Conservation (phyloP, 2,113 vertebrate genomes). For the Melanerpes formicivorus region DNA sequence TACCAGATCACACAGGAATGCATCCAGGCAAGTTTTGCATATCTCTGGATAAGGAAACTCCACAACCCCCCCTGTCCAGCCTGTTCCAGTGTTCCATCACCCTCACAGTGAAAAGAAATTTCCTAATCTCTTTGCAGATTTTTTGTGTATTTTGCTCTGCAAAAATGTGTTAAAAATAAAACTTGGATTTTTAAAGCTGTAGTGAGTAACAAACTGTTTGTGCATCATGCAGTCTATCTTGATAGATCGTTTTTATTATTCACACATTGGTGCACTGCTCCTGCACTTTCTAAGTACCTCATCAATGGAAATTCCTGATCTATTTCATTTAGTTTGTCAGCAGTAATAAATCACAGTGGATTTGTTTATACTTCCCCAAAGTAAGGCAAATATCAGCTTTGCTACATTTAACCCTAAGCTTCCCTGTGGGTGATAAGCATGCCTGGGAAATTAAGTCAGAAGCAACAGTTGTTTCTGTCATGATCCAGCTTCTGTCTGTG, state of each 20-base stretch:
- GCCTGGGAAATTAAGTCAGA: conserved; percentile 37
- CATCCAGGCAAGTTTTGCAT: too few species aligned
- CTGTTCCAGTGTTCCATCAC: too few species aligned
- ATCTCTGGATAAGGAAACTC: too few species aligned
- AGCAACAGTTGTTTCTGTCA: neutral
- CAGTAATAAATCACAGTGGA: conserved; percentile 43
- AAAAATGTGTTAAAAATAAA: neutral
- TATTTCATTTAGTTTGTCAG: conserved; percentile 54
- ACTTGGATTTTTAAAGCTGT: neutral
- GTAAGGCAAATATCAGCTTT: conserved; percentile 46
- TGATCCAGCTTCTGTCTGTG: neutral
- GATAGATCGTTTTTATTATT: conserved; percentile 30
- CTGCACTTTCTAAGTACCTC: neutral
- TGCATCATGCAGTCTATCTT: neutral
- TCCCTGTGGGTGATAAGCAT: neutral
- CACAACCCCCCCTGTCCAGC: too few species aligned
- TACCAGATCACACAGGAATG: too few species aligned
- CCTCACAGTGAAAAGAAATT: too few species aligned
- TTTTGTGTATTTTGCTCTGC: neutral
- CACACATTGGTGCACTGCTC: neutral
- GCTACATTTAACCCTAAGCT: neutral
- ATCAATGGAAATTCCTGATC: conserved; percentile 34
- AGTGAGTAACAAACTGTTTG: neutral
- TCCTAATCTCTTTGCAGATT: neutral
- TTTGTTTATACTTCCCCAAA: conserved; percentile 31